A percentile compares a stretch with the other conserved stretches of the same genome.
Evolutionary conservation across 2,797 vertebrate species (phyloP).

Genomic region (Lepus townsendii): DNA sequence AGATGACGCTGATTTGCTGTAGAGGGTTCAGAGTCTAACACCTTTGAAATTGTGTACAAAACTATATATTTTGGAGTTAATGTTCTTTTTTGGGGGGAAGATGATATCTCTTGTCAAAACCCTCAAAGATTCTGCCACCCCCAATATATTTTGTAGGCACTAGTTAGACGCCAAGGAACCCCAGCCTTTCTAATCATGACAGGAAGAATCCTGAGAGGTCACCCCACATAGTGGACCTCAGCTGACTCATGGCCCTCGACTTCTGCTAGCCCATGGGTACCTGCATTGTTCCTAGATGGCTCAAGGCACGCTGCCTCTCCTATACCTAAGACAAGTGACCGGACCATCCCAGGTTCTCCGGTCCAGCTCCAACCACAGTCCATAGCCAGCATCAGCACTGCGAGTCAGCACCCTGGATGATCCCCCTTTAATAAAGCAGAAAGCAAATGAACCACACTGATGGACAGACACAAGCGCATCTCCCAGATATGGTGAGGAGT

Average conservation of each 20-base stretch:
- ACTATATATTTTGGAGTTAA: not conserved
- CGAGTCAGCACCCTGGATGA: not conserved
- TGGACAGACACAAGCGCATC: not conserved
- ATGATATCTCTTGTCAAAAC: not conserved
- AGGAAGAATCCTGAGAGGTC: not conserved
- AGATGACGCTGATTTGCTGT: not conserved
- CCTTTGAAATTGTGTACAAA: conserved; percentile 30
- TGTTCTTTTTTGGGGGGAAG: not conserved
- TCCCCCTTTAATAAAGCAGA: not conserved
- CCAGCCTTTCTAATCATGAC: not conserved
- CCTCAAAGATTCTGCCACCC: not conserved
- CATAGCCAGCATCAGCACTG: not conserved
- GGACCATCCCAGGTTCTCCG: not conserved
- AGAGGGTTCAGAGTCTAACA: not conserved
- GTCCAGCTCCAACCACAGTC: not conserved
- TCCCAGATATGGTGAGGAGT: not conserved
- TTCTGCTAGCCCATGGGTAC: not conserved
- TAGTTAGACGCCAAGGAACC: not conserved
- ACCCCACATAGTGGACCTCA: not conserved
- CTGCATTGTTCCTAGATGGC: not conserved
- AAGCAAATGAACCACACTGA: not conserved
- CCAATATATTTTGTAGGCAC: not conserved
- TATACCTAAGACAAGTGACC: not conserved
- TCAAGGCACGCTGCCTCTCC: not conserved
- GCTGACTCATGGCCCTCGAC: not conserved